These are phyloP conservation scores for Isichthys henryi DNA, from an alignment of 2,113 vertebrate genomes.

Conservation along the genomic window DNA sequence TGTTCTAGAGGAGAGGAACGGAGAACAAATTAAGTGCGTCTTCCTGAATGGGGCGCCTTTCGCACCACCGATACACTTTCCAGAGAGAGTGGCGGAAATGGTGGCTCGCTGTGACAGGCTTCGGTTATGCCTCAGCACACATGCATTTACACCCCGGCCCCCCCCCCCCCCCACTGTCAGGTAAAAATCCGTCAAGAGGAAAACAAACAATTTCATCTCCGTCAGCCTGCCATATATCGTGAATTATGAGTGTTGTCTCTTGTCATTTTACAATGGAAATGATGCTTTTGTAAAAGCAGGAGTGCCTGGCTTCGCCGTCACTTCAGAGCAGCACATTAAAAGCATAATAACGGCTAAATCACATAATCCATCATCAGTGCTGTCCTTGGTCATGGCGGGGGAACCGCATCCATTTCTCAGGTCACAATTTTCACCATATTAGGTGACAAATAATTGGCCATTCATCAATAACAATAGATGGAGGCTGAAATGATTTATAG, in stretches of 20 bases:
- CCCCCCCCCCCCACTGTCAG: slow-evolving; percentile 67
- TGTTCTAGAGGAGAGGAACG: background rate
- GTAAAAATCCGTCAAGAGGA: slow-evolving; percentile 72
- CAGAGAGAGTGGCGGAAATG: background rate
- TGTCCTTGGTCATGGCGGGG: slow-evolving; percentile 62
- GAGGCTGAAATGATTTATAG: slow-evolving; percentile 98
- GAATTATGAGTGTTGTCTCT: slow-evolving; percentile 74
- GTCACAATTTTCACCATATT: slow-evolving; percentile 91
- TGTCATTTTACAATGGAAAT: slow-evolving; percentile 67
- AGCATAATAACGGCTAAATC: slow-evolving; percentile 96
- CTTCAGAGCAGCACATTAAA: slow-evolving; percentile 81
- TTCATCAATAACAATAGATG: slow-evolving; percentile 99
- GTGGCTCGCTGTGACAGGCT: slow-evolving; percentile 64
- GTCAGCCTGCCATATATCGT: slow-evolving; percentile 66
- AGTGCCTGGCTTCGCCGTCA: slow-evolving; percentile 77
- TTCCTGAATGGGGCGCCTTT: background rate
- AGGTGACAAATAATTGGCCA: slow-evolving; percentile 98
- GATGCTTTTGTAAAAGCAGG: slow-evolving; percentile 47
- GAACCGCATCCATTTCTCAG: slow-evolving; percentile 80
- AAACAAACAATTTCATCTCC: slow-evolving; percentile 79
- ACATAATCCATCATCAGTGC: slow-evolving; percentile 89
- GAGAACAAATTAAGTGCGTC: background rate
- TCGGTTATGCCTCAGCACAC: slow-evolving; percentile 73
- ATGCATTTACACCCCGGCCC: slow-evolving; percentile 69
- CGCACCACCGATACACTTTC: background rate